phyloP scores from a whole-genome alignment of 2,797 vertebrate species.

The Rallus crepitans region DNA sequence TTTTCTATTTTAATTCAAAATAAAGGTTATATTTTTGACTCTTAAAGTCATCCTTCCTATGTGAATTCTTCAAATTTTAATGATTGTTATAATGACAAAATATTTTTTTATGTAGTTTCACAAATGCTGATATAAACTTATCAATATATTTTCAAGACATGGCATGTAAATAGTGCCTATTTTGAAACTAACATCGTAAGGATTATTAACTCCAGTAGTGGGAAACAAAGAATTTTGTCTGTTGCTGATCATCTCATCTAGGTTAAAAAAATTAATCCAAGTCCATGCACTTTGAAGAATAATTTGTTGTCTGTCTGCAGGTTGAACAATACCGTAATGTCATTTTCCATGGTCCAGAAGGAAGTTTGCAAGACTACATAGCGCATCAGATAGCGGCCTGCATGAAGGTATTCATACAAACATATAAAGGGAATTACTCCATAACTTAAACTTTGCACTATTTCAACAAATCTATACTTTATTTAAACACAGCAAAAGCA shows the following conservation, averaged over 20 bases:
- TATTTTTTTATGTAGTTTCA: background rate
- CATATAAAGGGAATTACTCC: background rate
- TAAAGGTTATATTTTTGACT: background rate
- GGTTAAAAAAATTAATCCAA: background rate
- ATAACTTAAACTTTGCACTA: background rate
- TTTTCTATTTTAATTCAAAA: background rate
- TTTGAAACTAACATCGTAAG: background rate
- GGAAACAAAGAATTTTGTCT: background rate
- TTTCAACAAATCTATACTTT: conserved; percentile 48
- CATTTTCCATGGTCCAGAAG: conserved; percentile 94
- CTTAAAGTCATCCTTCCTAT: background rate
- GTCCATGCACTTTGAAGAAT: background rate
- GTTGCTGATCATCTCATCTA: background rate
- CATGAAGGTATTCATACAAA: conserved; percentile 86
- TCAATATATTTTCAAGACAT: background rate
- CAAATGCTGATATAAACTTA: background rate
- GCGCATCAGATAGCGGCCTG: conserved; percentile 87
- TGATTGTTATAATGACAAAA: background rate
- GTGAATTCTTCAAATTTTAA: background rate
- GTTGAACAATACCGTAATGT: conserved; percentile 93
- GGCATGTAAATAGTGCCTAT: background rate
- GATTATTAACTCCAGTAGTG: background rate
- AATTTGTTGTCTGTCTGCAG: conserved; percentile 72
- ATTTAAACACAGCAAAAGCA: conserved; percentile 86
- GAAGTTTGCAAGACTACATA: conserved; percentile 93